phyloP scores from a whole-genome alignment of 1,140 invertebrate genomes.

The Lepidurus apus region DNA sequence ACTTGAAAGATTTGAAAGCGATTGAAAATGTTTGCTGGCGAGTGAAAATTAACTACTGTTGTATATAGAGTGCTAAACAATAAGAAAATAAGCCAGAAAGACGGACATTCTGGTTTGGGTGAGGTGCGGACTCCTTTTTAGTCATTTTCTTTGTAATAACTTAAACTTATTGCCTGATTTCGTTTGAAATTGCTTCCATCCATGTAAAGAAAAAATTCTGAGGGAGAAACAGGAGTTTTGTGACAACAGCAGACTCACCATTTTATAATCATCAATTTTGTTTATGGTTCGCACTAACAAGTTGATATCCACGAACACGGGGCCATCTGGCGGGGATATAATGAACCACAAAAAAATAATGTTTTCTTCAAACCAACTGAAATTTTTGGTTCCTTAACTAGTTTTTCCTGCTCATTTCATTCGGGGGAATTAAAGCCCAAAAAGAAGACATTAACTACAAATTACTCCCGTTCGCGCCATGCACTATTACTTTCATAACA shows the following conservation, averaged over 20 bases:
- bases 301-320: conserved; percentile 80
- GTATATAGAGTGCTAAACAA: too few relatives aligned
- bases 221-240: conserved; percentile 33
- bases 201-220: conserved; percentile 35
- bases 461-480: too few relatives aligned
- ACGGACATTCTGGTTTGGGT: too few relatives aligned
- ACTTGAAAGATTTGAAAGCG: too few relatives aligned
- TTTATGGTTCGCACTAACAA: conserved; percentile 92
- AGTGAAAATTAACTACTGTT: too few relatives aligned
- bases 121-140: too few relatives aligned
- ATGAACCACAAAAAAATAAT: conserved; percentile 15
- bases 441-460: too few relatives aligned
- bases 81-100: too few relatives aligned
- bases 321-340: conserved; percentile 53
- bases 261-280: conserved; percentile 98
- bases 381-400: background rate
- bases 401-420: background rate
- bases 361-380: background rate
- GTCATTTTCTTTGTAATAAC: background rate
- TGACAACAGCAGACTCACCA: conserved; percentile 67
- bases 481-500: too few relatives aligned
- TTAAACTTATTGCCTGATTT: background rate
- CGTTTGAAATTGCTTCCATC: background rate
- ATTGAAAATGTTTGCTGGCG: too few relatives aligned
- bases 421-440: background rate